Evolutionary conservation across 2,888 invertebrate species (phyloP).

Genomic region (Pheosia gnoma): DNA sequence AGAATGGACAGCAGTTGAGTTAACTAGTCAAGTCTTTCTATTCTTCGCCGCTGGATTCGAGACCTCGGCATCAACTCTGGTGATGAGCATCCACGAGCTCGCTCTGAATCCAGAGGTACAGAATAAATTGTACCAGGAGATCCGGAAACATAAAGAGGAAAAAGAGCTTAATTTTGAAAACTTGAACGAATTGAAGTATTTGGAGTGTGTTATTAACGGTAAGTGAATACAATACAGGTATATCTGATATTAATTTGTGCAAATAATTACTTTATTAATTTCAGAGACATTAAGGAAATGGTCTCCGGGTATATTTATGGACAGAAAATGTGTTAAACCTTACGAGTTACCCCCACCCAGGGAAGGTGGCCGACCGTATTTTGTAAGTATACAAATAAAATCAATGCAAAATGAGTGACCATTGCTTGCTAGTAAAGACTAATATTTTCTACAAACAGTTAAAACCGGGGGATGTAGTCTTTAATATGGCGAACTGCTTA

Average conservation of each 20-base stretch:
- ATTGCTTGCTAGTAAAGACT: neutral
- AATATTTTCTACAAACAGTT: conserved; percentile 18
- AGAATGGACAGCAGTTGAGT: conserved; percentile 71
- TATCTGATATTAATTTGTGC: no score
- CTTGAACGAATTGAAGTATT: conserved; percentile 59
- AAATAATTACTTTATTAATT: conserved; percentile 14
- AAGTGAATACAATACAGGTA: conserved; percentile 6
- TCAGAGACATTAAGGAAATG: conserved; percentile 79
- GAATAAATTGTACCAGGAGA: conserved; percentile 67
- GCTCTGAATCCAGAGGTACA: conserved; percentile 71
- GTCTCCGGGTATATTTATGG: conserved; percentile 72
- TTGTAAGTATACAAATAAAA: conserved; percentile 35
- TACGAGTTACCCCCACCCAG: conserved; percentile 70
- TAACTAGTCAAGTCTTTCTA: conserved; percentile 72
- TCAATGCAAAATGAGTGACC: no score
- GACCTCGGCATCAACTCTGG: conserved; percentile 64
- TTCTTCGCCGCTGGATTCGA: conserved; percentile 80
- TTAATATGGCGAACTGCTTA: conserved; percentile 28
- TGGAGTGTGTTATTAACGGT: conserved; percentile 70
- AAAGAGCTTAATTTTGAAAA: conserved; percentile 54
- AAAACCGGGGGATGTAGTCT: conserved; percentile 31
- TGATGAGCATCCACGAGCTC: conserved; percentile 69
- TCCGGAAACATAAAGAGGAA: conserved; percentile 49
- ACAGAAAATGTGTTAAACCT: conserved; percentile 75
- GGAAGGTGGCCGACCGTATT: conserved; percentile 58